Conservation (phyloP, 2,888 invertebrate genomes). For the Gnatocerus cornutus region DNA sequence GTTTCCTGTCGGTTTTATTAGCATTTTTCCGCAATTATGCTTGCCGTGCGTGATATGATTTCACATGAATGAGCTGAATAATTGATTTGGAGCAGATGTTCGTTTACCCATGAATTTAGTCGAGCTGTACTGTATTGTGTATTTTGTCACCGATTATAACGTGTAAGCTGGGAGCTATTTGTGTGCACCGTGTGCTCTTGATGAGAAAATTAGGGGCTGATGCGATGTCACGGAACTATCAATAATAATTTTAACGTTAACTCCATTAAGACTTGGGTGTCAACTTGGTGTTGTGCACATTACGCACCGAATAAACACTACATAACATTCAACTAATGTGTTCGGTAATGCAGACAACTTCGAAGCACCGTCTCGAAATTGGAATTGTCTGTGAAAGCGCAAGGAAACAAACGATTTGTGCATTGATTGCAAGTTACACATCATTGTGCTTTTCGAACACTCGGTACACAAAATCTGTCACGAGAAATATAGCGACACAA, state of each 20-base stretch:
- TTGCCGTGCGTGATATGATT: conserved; percentile 54
- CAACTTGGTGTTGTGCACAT: conserved; percentile 35
- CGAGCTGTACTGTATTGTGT: conserved; percentile 47
- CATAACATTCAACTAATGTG: conserved; percentile 6
- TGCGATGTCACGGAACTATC: conserved; percentile 47
- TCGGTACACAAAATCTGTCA: too few relatives aligned
- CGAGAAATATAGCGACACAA: too few relatives aligned
- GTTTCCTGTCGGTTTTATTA: conserved; percentile 33
- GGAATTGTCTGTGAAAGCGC: too few relatives aligned
- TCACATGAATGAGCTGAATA: conserved; percentile 56
- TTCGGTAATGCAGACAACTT: conserved; percentile 2
- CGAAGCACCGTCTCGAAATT: too few relatives aligned
- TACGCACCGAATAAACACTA: conserved; percentile 26
- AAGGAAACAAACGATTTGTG: too few relatives aligned
- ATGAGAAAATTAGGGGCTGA: conserved; percentile 49
- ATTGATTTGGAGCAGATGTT: conserved; percentile 57
- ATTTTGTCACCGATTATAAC: conserved; percentile 51
- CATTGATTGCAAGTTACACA: too few relatives aligned
- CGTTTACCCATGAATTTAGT: conserved; percentile 53
- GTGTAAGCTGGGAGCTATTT: conserved; percentile 48
- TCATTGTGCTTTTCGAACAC: too few relatives aligned
- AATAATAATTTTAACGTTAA: conserved; percentile 48
- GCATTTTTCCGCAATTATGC: conserved; percentile 54
- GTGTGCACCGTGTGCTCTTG: conserved; percentile 46
- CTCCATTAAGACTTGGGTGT: conserved; percentile 42